These are phyloP conservation scores for Drosophila tani DNA, from an alignment of 1,140 invertebrate species.

Conservation along the genomic window DNA sequence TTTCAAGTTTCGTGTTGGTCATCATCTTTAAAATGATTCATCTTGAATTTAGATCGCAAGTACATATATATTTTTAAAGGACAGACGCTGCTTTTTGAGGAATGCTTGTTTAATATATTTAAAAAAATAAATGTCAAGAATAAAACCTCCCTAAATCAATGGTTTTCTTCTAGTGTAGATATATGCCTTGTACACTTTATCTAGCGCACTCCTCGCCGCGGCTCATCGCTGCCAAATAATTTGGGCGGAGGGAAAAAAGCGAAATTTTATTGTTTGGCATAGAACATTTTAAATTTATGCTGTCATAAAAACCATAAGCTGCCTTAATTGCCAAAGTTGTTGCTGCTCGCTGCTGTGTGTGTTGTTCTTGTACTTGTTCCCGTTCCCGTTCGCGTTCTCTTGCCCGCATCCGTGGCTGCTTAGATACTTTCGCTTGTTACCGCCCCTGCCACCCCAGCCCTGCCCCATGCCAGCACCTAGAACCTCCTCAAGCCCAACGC, in stretches of 20 bases:
- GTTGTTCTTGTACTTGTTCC: slow-evolving; percentile 36
- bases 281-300: slow-evolving; percentile 81
- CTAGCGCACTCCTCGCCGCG: slow-evolving; percentile 19
- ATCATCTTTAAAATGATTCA: neutral
- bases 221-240: slow-evolving; percentile 68
- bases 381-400: neutral
- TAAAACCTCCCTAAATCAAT: neutral
- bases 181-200: slow-evolving; percentile 18
- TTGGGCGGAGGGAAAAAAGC: slow-evolving; percentile 46
- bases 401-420: slow-evolving; percentile 6
- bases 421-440: slow-evolving; percentile 14
- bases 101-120: neutral
- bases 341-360: slow-evolving; percentile 35
- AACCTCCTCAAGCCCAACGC: too few relatives aligned
- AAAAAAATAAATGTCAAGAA: slow-evolving; percentile 4
- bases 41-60: too few relatives aligned
- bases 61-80: neutral
- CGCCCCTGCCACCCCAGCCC: neutral
- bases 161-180: slow-evolving; percentile 3
- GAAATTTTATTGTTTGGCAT: slow-evolving; percentile 68
- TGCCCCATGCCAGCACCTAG: too few relatives aligned
- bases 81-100: neutral
- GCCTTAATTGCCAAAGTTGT: slow-evolving; percentile 81
- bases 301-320: slow-evolving; percentile 82
- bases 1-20: neutral